Percentiles rank a stretch among this genome's conserved stretches.
Evolutionary conservation across 2,113 vertebrate species (phyloP).

Genomic region (Syngnathus floridae): DNA sequence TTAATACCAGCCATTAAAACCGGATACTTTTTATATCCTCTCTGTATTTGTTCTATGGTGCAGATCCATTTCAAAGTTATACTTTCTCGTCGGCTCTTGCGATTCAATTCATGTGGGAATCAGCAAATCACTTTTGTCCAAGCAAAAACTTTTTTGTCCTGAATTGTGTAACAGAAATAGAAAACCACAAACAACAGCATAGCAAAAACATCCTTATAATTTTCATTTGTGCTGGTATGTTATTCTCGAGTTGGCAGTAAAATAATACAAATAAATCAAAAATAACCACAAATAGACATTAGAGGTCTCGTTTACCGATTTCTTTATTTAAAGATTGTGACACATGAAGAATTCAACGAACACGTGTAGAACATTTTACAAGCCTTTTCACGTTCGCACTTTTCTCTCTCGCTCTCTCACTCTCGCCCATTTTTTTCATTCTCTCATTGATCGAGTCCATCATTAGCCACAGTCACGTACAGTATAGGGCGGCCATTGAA

Average conservation of each 20-base stretch:
- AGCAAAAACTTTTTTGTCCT: not conserved
- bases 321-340: not conserved
- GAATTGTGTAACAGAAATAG: not conserved
- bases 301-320: not conserved
- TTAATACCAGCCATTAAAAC: too few relatives aligned
- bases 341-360: not conserved
- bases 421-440: not conserved
- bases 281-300: not conserved
- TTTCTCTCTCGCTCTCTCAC: not conserved
- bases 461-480: conserved; percentile 18
- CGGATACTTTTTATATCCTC: too few relatives aligned
- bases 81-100: too few relatives aligned
- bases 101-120: too few relatives aligned
- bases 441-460: conserved; percentile 10
- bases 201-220: not conserved
- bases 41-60: too few relatives aligned
- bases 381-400: not conserved
- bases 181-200: not conserved
- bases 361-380: conserved; percentile 10
- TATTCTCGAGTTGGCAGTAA: not conserved
- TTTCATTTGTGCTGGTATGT: not conserved
- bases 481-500: conserved; percentile 15
- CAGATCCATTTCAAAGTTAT: too few relatives aligned
- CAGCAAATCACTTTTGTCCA: too few relatives aligned
- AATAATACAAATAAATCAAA: not conserved